Conservation (phyloP, 1,140 invertebrate genomes). For the Nasonia longicornis region DNA sequence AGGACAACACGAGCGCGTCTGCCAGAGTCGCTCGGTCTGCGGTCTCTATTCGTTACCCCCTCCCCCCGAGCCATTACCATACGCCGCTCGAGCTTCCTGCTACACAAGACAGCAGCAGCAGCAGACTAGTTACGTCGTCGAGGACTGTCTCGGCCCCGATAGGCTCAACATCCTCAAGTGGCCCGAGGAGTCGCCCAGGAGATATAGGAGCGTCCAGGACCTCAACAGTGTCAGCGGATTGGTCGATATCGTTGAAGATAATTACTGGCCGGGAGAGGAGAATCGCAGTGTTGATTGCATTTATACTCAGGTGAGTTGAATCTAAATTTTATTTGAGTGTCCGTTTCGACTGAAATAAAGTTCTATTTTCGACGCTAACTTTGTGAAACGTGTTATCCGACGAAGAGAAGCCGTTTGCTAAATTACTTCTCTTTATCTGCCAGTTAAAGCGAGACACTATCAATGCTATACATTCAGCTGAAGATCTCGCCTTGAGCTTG, state of each 20-base stretch:
- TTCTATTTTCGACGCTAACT: not conserved
- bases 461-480: not conserved
- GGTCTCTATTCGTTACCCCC: constrained; percentile 60
- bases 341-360: not conserved
- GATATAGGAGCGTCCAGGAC: constrained; percentile 64
- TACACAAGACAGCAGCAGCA: not conserved
- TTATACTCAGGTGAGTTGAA: constrained; percentile 62
- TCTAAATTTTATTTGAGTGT: no score
- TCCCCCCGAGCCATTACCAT: constrained; percentile 55
- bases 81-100: constrained; percentile 13
- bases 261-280: constrained; percentile 64
- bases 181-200: constrained; percentile 56
- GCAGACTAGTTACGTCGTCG: constrained; percentile 11
- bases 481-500: not conserved
- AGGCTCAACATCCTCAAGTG: constrained; percentile 65
- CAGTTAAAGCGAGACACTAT: not conserved
- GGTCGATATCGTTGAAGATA: constrained; percentile 66
- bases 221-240: constrained; percentile 66
- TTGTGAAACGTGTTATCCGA: not conserved
- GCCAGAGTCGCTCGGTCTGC: constrained; percentile 62
- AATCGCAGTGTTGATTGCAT: constrained; percentile 65
- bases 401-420: not conserved
- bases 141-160: not conserved
- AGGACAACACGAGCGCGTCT: constrained; percentile 42
- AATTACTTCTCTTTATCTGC: not conserved